Evolutionary conservation across 1,140 invertebrate species (phyloP).

Genomic region (Euwallacea similis): DNA sequence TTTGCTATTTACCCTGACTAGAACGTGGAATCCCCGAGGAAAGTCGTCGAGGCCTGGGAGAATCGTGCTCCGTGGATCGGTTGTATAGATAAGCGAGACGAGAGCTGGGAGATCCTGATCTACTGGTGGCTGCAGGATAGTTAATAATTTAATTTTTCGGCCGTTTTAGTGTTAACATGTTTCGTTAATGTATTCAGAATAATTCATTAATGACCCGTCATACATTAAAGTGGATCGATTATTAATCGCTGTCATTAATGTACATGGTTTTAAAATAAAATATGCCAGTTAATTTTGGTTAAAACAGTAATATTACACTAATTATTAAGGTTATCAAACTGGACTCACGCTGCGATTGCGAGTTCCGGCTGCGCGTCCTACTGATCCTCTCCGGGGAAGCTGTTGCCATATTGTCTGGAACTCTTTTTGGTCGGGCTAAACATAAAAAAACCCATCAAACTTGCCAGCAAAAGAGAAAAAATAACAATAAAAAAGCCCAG

Average conservation of each 20-base stretch:
- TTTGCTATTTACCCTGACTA: slow-evolving; percentile 55
- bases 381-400: slow-evolving; percentile 67
- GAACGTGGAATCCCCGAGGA: slow-evolving; percentile 74
- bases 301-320: background rate
- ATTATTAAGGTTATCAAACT: background rate
- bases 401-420: slow-evolving; percentile 55
- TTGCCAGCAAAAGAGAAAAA: background rate
- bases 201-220: too few species aligned
- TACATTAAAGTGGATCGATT: too few species aligned
- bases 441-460: too few species aligned
- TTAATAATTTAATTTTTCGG: too few species aligned
- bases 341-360: slow-evolving; percentile 87
- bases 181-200: too few species aligned
- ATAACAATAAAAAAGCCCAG: too few species aligned
- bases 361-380: slow-evolving; percentile 64
- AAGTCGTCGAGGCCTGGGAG: slow-evolving; percentile 48
- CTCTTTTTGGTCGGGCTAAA: slow-evolving; percentile 66
- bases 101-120: slow-evolving; percentile 78
- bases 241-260: too few species aligned
- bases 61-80: slow-evolving; percentile 53
- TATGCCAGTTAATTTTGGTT: too few species aligned
- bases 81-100: slow-evolving; percentile 71
- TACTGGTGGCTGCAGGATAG: slow-evolving; percentile 66
- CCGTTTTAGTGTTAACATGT: too few species aligned
- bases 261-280: too few species aligned